Percentiles rank a stretch among this genome's conserved stretches.
These are phyloP conservation scores for Macrostomum cliftonense DNA, from an alignment of 2,888 invertebrate genomes.

Conservation along the genomic window DNA sequence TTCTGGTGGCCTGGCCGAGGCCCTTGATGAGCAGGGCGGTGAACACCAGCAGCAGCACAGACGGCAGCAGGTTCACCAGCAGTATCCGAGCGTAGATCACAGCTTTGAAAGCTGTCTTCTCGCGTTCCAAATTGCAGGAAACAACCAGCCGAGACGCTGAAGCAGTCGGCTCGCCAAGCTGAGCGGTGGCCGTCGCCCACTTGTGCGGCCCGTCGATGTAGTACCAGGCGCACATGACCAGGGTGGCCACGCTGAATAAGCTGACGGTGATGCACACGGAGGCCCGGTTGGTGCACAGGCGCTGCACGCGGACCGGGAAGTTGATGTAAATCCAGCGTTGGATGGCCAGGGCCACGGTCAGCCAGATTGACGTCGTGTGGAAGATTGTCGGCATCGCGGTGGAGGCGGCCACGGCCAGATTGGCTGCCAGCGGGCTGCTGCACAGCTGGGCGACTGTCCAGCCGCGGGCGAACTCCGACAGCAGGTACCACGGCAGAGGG, in stretches of 20 bases:
- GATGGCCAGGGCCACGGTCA: constrained; percentile 68
- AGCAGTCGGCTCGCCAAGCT: too few relatives aligned
- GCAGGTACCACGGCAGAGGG: constrained; percentile 6
- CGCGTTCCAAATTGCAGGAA: too few relatives aligned
- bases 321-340: constrained; percentile 87
- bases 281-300: constrained; percentile 46
- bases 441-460: too few relatives aligned
- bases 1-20: constrained; percentile 60
- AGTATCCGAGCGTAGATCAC: too few relatives aligned
- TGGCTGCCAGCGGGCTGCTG: too few relatives aligned
- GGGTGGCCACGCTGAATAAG: constrained; percentile 1
- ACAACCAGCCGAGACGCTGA: too few relatives aligned
- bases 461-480: constrained; percentile 1
- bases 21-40: constrained; percentile 69
- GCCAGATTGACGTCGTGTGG: constrained; percentile 80
- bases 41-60: constrained; percentile 64
- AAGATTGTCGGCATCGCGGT: constrained; percentile 42
- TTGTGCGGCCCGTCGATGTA: constrained; percentile 3
- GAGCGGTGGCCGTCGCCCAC: background rate
- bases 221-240: constrained; percentile 2
- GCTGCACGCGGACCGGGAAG: constrained; percentile 67
- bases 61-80: constrained; percentile 57
- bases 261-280: background rate
- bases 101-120: too few relatives aligned
- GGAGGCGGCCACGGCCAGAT: background rate